Evolutionary conservation across 2,113 vertebrate species (phyloP).

Genomic region (Brachyhypopomus gauderio): DNA sequence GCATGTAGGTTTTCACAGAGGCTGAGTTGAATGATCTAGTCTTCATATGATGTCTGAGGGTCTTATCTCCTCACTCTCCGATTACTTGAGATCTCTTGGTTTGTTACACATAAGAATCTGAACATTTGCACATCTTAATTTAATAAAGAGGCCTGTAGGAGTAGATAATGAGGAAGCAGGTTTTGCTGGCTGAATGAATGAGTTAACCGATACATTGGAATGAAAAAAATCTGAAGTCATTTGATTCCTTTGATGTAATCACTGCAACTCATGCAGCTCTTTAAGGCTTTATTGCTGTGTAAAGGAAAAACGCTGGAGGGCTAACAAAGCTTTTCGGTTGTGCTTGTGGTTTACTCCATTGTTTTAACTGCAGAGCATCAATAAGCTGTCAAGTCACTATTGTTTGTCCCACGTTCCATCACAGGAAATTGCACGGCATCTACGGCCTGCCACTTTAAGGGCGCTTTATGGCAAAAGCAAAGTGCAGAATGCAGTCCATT

Average conservation of each 20-base stretch:
- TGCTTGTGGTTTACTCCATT: constrained; percentile 1
- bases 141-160: constrained; percentile 9
- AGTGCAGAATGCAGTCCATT: constrained; percentile 91
- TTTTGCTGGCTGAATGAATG: constrained; percentile 3
- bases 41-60: neutral
- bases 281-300: neutral
- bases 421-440: constrained; percentile 87
- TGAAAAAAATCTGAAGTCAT: constrained; percentile 22
- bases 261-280: neutral
- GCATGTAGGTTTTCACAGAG: neutral
- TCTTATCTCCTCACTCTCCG: neutral
- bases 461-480: constrained; percentile 87
- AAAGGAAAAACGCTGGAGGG: neutral
- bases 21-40: neutral
- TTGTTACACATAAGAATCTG: neutral
- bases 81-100: neutral
- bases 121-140: constrained; percentile 1
- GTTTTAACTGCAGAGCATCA: constrained; percentile 15
- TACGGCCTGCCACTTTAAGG: constrained; percentile 85
- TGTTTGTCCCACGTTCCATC: constrained; percentile 29
- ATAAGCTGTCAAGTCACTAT: constrained; percentile 2
- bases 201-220: constrained; percentile 25
- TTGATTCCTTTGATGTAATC: neutral
- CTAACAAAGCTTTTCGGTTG: neutral
- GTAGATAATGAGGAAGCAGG: constrained; percentile 15